Base-by-base conservation (phyloP, 35 echinoderm and acorn worm species). In the Acanthaster planci region DNA sequence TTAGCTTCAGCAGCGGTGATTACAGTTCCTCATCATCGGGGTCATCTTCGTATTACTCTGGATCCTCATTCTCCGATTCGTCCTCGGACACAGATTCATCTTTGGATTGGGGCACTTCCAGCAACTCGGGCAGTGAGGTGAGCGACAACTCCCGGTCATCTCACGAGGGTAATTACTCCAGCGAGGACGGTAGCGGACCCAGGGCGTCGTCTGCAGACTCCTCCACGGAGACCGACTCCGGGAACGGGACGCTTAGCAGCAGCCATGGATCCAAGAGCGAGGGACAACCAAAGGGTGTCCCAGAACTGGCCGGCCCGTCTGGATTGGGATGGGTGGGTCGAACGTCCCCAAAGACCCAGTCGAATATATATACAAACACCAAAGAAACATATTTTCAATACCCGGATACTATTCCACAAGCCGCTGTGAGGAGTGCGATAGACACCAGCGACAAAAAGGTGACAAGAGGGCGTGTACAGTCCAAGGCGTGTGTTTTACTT, bases 21-120 rank as follows among this genome's bases (percentile, higher is more conserved):
- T 72, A 72, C 64, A 72, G 64, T 72, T 72, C 56, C 10, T 59
- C 64, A n/a, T 72, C 64, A 72, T n/a, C 64, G 14, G 23, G 7
- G 23, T 72, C 64, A 29, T 72, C 64, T 27, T 72, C 60, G 7
- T 19, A 72, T 26, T 72, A 26, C 64, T 72, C 64, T 26, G 42
- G 42, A 47, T 72, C 64, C 0, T 26, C 26, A 19, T 72, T 26
- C 64, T 35, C 42, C 4, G 4, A 47, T 6, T 47, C 29, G 30
- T 72, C 29, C 26, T 72, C 64, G 30, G 64, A 72, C 42, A 12
- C 4, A 6, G 42, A 4, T 6, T 6, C 42, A 47, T 47, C 42
- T 47, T 47, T 12, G 4, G 42, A 47, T 12, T 47, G 4, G 42
- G 42, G 12, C 42, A 47, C 42, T 47, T 47, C 42, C 42, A 47